These are phyloP conservation scores for Cynaeus angustus DNA, from an alignment of 2,888 invertebrate genomes.

Conservation along the genomic window DNA sequence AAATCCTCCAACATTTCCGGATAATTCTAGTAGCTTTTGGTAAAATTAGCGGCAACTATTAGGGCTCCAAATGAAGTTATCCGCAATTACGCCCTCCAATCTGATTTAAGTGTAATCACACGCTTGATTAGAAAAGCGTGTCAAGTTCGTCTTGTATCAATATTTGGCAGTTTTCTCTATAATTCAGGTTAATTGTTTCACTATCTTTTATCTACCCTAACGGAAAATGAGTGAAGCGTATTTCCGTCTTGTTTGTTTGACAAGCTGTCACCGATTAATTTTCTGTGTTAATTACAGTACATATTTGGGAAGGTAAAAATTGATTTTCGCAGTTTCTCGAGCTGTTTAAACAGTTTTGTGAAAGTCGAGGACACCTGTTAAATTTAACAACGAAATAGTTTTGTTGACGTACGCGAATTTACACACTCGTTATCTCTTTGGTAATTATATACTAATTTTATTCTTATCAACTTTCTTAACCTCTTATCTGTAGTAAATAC, in stretches of 20 bases:
- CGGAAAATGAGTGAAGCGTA: background rate
- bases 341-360: no score
- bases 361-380: no score
- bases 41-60: no score
- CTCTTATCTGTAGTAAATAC: background rate
- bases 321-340: no score
- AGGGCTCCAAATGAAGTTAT: background rate
- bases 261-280: no score
- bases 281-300: no score
- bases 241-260: background rate
- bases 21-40: background rate
- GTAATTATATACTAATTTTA: conserved; percentile 2
- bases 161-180: background rate
- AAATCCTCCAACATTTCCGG: background rate
- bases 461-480: background rate
- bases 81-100: background rate
- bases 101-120: background rate
- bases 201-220: background rate
- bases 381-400: background rate
- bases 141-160: background rate
- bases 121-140: conserved; percentile 2
- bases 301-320: no score
- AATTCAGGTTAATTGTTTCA: conserved; percentile 1
- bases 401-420: background rate
- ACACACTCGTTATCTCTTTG: background rate